Evolutionary conservation across 2,797 vertebrate species (phyloP), one percentile per base, ranked within the genome.

Genomic region (Melanotaenia pygmaea): DNA sequence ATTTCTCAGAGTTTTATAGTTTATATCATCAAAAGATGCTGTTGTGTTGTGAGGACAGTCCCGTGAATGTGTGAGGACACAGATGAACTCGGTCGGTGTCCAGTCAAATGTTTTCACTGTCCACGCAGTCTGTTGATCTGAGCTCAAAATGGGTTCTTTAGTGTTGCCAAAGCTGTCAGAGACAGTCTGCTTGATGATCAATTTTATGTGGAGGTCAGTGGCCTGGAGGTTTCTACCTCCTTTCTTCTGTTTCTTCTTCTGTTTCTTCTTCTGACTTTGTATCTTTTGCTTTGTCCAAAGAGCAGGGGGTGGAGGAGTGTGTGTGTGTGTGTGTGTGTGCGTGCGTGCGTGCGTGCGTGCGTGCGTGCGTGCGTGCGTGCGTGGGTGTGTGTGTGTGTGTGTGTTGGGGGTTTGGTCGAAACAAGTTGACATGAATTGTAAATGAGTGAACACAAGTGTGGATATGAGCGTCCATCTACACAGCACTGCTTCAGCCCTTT

Each of bases 341-440:
- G 35, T 9, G 35, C 2, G 8, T 9, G 32, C 24, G 5, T n/a
- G n/a, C n/a, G n/a, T n/a, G n/a, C n/a, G n/a, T n/a, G n/a, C n/a
- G n/a, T n/a, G n/a, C n/a, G n/a, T n/a, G n/a, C n/a, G n/a, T n/a
- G n/a, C n/a, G n/a, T n/a, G n/a, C n/a, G n/a, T n/a, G n/a, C n/a
- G n/a, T 26, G 24, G 24, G 24, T 26, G 24, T 26, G 24, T 26
- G 2, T 26, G 24, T 26, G 24, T 26, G 24, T 26, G 1, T 26
- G 24, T 26, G 24, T 6, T 7, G 51, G 35, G 67, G 64, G 62
- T 71, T 20, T 22, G 72, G 62, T 28, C 64, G 28, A 67, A 35
- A 60, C 76, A 79, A 81, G 85, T 85, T 84, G 81, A 89, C 87
- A 81, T 90, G 89, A 91, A 90, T 91, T 84, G 82, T 87, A 93